phyloP scores from a whole-genome alignment of 2,113 vertebrate genomes.

The Ptilonorhynchus violaceus region DNA sequence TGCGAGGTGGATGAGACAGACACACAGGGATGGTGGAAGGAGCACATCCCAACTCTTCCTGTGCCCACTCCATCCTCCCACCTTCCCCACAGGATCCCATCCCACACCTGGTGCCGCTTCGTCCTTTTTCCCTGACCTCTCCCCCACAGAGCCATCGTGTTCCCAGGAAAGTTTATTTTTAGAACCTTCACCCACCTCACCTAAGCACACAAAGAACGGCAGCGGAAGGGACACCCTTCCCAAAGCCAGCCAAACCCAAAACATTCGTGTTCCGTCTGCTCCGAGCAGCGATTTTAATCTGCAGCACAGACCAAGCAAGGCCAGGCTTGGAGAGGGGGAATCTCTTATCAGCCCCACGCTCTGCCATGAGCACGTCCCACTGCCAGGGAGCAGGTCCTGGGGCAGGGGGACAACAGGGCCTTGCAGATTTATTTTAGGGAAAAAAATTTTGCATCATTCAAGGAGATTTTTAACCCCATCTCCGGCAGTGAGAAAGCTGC shows the following conservation, averaged over 20 bases:
- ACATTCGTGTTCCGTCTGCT: background rate
- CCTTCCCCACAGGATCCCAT: background rate
- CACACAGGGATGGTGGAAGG: rapidly evolving
- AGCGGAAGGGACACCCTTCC: background rate
- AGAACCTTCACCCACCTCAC: background rate
- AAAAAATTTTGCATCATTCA: rapidly evolving
- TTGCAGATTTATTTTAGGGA: background rate
- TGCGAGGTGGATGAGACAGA: background rate
- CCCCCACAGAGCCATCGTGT: rapidly evolving
- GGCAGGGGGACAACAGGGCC: background rate
- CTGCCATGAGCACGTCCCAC: background rate
- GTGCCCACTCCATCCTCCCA: background rate
- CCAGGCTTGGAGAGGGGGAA: background rate
- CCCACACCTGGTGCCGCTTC: background rate
- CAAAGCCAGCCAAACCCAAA: background rate
- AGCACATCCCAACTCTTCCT: background rate
- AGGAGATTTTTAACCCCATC: background rate
- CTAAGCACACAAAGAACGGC: background rate
- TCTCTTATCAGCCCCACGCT: background rate
- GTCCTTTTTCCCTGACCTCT: background rate
- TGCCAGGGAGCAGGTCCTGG: background rate
- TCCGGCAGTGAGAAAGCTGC: background rate
- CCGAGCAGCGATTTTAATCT: background rate
- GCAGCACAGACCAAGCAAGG: background rate
- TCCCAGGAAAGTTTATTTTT: background rate